Evolutionary conservation across 2,888 invertebrate species (phyloP).

Genomic region (Trichopoda pennipes): DNA sequence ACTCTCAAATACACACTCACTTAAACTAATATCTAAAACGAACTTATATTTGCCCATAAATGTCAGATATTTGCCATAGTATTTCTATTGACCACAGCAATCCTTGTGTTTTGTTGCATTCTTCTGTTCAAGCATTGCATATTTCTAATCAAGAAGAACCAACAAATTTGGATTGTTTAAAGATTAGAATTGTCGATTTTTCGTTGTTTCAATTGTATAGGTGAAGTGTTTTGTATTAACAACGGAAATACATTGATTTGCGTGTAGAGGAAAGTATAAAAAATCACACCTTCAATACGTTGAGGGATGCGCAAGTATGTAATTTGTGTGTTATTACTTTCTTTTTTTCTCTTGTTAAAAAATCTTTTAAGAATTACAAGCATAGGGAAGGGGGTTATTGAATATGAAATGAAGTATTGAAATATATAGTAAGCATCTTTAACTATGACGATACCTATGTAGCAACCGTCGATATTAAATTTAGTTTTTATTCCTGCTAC

Average conservation of each 20-base stretch:
- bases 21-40: constrained; percentile 37
- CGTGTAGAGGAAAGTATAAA: constrained; percentile 21
- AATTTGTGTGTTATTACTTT: not conserved
- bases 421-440: too few species aligned
- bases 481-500: too few species aligned
- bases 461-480: too few species aligned
- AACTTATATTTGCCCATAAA: constrained; percentile 60
- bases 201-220: constrained; percentile 20
- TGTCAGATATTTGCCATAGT: constrained; percentile 62
- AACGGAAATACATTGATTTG: constrained; percentile 38
- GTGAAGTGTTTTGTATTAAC: constrained; percentile 27
- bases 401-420: too few species aligned
- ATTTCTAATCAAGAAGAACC: not conserved
- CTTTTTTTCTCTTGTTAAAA: not conserved
- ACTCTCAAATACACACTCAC: constrained; percentile 36
- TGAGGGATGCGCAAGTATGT: not conserved
- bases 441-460: too few species aligned
- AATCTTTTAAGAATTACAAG: constrained; percentile 38
- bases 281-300: constrained; percentile 16
- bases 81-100: constrained; percentile 56
- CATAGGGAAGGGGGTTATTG: too few species aligned
- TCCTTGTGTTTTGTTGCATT: constrained; percentile 34
- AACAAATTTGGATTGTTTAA: constrained; percentile 24
- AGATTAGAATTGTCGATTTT: constrained; percentile 32
- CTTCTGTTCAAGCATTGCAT: constrained; percentile 14